A percentile compares a stretch with the other conserved stretches of the same genome.
These are phyloP conservation scores for Barnardius zonarius DNA, from an alignment of 2,113 vertebrate genomes.

Conservation along the genomic window DNA sequence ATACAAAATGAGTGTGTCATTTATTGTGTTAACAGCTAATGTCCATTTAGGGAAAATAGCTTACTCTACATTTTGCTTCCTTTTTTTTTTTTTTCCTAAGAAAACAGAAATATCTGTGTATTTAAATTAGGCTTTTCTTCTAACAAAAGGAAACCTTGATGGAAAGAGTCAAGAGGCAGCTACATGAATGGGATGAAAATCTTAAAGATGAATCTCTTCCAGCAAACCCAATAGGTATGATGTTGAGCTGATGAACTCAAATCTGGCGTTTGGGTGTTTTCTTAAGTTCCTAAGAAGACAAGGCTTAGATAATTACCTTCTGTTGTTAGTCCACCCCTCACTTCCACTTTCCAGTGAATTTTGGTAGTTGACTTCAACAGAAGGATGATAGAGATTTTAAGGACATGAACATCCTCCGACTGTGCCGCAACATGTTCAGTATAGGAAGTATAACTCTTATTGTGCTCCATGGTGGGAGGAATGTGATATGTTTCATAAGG, in stretches of 20 bases:
- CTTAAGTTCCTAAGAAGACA: not conserved
- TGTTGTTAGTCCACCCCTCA: not conserved
- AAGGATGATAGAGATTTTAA: not conserved
- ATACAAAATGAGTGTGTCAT: not conserved
- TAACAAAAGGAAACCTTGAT: slow-evolving; percentile 90
- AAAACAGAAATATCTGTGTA: slow-evolving; percentile 54
- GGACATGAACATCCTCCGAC: not conserved
- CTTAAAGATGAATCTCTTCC: slow-evolving; percentile 96
- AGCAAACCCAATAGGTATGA: slow-evolving; percentile 89
- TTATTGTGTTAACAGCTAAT: not conserved
- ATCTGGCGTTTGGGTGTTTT: no score
- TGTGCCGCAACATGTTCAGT: not conserved
- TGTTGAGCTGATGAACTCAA: not conserved
- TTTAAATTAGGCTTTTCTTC: slow-evolving; percentile 69
- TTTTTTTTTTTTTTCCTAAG: slow-evolving; percentile 7
- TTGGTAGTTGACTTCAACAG: not conserved
- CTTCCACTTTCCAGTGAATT: not conserved
- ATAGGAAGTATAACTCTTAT: not conserved
- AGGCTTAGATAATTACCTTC: not conserved
- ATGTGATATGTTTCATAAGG: not conserved
- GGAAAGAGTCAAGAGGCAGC: slow-evolving; percentile 94
- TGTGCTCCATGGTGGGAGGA: not conserved
- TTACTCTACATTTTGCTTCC: slow-evolving; percentile 41
- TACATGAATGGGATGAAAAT: slow-evolving; percentile 98
- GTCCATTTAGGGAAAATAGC: slow-evolving; percentile 9